Evolutionary conservation across 2,797 vertebrate species (phyloP).

Genomic region (Cephalopachus bancanus): DNA sequence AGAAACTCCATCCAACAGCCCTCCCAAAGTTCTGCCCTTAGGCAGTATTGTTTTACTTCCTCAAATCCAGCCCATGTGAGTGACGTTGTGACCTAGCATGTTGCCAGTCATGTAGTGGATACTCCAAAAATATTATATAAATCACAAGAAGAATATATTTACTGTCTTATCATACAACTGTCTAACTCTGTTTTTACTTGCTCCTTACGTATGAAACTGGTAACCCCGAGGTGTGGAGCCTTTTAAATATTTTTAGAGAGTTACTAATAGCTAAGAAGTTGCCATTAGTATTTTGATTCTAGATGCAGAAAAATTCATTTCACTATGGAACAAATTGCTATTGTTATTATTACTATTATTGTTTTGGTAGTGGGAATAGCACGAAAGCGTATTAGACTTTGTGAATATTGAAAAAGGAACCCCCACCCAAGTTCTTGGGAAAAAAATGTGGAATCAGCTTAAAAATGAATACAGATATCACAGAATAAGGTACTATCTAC

Average conservation of each 20-base stretch:
- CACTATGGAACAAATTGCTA: not conserved
- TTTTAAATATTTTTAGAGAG: not conserved
- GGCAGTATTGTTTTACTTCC: not conserved
- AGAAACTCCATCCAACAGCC: not conserved
- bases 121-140: not conserved
- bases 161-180: not conserved
- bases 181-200: not conserved
- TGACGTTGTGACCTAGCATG: not conserved
- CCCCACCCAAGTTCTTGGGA: not conserved
- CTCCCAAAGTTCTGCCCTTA: not conserved
- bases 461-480: not conserved
- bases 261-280: not conserved
- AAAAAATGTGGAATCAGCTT: not conserved
- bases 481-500: not conserved
- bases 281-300: not conserved
- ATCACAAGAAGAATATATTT: not conserved
- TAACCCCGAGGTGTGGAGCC: not conserved
- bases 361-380: not conserved
- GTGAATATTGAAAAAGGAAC: not conserved
- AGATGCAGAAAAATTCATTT: not conserved
- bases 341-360: not conserved
- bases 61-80: not conserved
- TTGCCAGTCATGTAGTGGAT: not conserved
- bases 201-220: not conserved
- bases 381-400: not conserved